Evolutionary conservation across 2,888 invertebrate genomes (phyloP), one percentile per base, ranked within the genome.

Genomic region (Octodonta nipae): DNA sequence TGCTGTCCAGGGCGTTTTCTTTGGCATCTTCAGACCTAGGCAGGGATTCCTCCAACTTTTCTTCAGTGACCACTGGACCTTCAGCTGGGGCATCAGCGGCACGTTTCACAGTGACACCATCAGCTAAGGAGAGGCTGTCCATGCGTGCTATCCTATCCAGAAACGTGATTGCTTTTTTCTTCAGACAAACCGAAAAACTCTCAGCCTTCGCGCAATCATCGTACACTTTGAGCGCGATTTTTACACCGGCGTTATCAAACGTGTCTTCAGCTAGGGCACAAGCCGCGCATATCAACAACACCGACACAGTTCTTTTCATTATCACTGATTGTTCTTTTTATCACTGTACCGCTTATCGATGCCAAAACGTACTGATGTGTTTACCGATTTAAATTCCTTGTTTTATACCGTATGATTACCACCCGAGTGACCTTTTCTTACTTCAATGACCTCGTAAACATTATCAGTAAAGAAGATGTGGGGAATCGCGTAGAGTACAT

Each of bases 161-260:
- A 55, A 84, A 83, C 2, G 79, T 64, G 35, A 84, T 75, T 1
- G 83, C 83, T 54, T 83, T 84, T 59, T 80, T 82, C 65, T 85
- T 84, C 30, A 85, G 62, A 54, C 85, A 85, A 13, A 78, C 76
- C 32, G 77, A 64, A 32, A 84, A 65, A 28, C 78, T 81, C 36
- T 76, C 77, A 1, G 75, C 61, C 41, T 71, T 70, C 39, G 73
- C 71, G 52, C 85, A 85, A 47, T 85, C 85, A 46, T 84, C 83
- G 57, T 83, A 85, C 41, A 85, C 68, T 49, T 75, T 74, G 49
- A 75, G 63, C 4, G 78, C 60, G 27, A 78, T 71, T 37, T 75
- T 70, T 46, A 80, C 65, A 35, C 82, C 78, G 36, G 74, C 60
- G 44, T 58, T 68, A 34, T 69, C 67, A 34, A 55, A 52, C 44